phyloP scores from a whole-genome alignment of 2,113 vertebrate genomes.

The Microcebus murinus region DNA sequence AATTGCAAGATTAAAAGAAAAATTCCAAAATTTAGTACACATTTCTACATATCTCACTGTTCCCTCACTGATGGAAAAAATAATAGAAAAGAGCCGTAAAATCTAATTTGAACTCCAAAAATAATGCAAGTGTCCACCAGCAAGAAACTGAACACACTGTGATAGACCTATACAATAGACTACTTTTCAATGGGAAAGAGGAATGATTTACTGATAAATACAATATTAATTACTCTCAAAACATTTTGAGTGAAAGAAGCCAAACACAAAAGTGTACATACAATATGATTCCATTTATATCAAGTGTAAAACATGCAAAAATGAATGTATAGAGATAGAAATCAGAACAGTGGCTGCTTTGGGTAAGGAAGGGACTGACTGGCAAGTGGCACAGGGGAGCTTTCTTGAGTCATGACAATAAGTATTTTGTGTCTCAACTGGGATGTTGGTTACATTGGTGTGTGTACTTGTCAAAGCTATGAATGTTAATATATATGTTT shows the following conservation, averaged over 20 bases:
- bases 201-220: background rate
- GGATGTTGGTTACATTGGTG: background rate
- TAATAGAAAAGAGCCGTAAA: background rate
- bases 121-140: background rate
- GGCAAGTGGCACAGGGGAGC: background rate
- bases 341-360: background rate
- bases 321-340: background rate
- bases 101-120: background rate
- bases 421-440: background rate
- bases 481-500: background rate
- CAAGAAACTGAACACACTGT: background rate
- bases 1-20: background rate
- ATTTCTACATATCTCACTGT: background rate
- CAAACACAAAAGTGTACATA: background rate
- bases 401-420: background rate
- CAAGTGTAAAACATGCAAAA: background rate
- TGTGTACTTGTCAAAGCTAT: conserved; percentile 6
- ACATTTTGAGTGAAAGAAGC: background rate
- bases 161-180: background rate
- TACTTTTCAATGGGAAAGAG: background rate
- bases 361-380: background rate
- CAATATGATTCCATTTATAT: background rate
- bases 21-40: background rate
- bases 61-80: background rate
- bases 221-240: background rate